Percentiles rank a stretch among this genome's conserved stretches.
Evolutionary conservation across 2,113 vertebrate species (phyloP).

Genomic region (Chaenocephalus aceratus): DNA sequence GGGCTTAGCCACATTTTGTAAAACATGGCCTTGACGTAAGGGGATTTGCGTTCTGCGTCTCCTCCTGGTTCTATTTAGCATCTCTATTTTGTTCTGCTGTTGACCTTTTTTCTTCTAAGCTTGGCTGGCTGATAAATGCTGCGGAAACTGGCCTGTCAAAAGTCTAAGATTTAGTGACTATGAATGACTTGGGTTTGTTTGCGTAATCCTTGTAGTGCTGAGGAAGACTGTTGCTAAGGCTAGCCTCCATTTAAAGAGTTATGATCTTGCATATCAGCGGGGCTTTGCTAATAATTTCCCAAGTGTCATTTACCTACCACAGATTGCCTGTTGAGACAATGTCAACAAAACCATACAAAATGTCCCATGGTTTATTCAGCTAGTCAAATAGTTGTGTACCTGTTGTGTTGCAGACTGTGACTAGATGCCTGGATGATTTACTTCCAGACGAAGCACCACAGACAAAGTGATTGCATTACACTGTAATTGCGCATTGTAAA

Average conservation of each 20-base stretch:
- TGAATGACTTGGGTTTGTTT: slow-evolving; percentile 43
- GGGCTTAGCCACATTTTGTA: slow-evolving; percentile 64
- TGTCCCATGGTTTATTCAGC: slow-evolving; percentile 43
- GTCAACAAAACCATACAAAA: slow-evolving; percentile 59
- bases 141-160: slow-evolving; percentile 23
- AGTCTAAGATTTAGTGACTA: slow-evolving; percentile 48
- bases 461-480: slow-evolving; percentile 12
- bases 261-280: slow-evolving; percentile 33
- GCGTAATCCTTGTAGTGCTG: slow-evolving; percentile 13
- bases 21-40: slow-evolving; percentile 58
- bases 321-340: slow-evolving; percentile 47
- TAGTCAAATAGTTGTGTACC: slow-evolving; percentile 42
- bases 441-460: slow-evolving; percentile 15
- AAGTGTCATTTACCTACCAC: slow-evolving; percentile 63
- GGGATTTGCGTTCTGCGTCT: slow-evolving; percentile 35
- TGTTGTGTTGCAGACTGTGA: slow-evolving; percentile 33
- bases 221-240: slow-evolving; percentile 33
- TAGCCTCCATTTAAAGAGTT: slow-evolving; percentile 37
- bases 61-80: slow-evolving; percentile 54
- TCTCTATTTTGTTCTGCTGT: slow-evolving; percentile 33
- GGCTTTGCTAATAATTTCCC: slow-evolving; percentile 20
- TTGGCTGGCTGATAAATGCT: slow-evolving; percentile 33
- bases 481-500: not conserved
- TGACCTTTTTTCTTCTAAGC: slow-evolving; percentile 21
- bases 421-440: slow-evolving; percentile 25